Percentiles rank a stretch among this genome's conserved stretches.
Evolutionary conservation across 1,140 invertebrate genomes (phyloP).

Genomic region (Venustaconcha ellipsiformis): DNA sequence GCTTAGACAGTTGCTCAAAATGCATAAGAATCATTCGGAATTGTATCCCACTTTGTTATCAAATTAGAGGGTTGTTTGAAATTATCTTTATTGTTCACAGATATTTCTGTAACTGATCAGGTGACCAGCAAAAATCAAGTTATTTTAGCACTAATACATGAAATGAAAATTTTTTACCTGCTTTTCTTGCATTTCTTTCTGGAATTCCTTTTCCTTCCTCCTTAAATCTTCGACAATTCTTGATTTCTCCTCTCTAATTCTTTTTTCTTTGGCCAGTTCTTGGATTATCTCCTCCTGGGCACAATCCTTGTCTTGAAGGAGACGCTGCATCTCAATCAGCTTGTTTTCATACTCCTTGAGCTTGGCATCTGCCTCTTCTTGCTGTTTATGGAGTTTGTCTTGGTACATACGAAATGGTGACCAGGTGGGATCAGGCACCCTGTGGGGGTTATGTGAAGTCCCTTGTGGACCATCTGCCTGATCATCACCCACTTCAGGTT

Average conservation of each 20-base stretch:
- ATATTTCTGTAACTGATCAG: too few relatives aligned
- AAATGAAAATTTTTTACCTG: constrained; percentile 29
- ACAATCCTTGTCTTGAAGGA: constrained; percentile 71
- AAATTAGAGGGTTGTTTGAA: too few relatives aligned
- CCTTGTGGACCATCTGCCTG: not conserved
- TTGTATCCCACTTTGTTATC: not conserved
- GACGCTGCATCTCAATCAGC: constrained; percentile 68
- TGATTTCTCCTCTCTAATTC: constrained; percentile 44
- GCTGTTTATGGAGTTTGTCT: constrained; percentile 39
- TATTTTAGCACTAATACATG: too few relatives aligned
- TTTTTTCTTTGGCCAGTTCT: constrained; percentile 51
- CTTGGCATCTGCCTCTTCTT: constrained; percentile 36
- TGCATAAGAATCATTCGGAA: not conserved
- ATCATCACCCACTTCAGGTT: constrained; percentile 4
- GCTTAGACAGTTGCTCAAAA: not conserved
- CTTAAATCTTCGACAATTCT: constrained; percentile 43
- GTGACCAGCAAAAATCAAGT: too few relatives aligned
- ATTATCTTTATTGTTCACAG: too few relatives aligned
- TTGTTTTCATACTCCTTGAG: constrained; percentile 47
- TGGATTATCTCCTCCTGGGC: constrained; percentile 45
- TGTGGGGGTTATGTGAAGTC: too few relatives aligned
- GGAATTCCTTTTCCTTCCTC: constrained; percentile 46
- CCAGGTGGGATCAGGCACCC: not conserved
- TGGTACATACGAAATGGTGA: constrained; percentile 45
- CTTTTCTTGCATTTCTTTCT: constrained; percentile 42